These are phyloP conservation scores for Linurgus olivaceus DNA, from an alignment of 2,797 vertebrate species.

Conservation along the genomic window DNA sequence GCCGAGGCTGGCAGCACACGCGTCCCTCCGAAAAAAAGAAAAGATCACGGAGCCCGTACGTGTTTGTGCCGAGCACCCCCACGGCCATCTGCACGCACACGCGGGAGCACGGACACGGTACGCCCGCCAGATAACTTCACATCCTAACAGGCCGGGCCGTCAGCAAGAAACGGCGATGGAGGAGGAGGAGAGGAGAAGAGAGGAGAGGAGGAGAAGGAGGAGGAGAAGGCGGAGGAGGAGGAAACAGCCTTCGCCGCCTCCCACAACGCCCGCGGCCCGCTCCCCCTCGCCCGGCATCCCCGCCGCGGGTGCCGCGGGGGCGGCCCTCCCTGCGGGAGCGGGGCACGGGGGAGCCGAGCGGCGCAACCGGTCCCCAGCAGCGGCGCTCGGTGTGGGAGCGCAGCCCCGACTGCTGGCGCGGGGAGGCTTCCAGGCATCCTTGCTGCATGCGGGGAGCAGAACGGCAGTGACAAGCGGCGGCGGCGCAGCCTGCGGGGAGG, in stretches of 20 bases:
- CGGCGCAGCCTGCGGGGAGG: not conserved
- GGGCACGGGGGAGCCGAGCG: no score
- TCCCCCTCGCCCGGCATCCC: not conserved
- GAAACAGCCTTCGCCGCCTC: not conserved
- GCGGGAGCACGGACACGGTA: not conserved
- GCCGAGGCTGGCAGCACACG: not conserved
- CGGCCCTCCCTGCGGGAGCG: not conserved
- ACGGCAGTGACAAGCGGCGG: not conserved
- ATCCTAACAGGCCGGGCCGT: not conserved
- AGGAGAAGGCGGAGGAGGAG: not conserved
- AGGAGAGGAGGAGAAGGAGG: not conserved
- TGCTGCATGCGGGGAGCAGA: not conserved
- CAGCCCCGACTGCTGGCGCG: not conserved
- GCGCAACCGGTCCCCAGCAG: not conserved
- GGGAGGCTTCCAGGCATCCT: not conserved
- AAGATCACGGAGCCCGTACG: not conserved
- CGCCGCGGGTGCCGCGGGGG: not conserved
- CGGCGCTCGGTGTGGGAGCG: not conserved
- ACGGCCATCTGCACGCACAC: not conserved
- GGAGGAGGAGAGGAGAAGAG: not conserved
- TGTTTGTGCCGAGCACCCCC: not conserved
- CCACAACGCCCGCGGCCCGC: not conserved
- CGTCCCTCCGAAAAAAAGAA: not conserved
- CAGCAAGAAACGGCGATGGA: not conserved
- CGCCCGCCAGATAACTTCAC: constrained; percentile 16